Evolutionary conservation across 2,113 vertebrate genomes (phyloP).

Genomic region (Xiphias gladius): DNA sequence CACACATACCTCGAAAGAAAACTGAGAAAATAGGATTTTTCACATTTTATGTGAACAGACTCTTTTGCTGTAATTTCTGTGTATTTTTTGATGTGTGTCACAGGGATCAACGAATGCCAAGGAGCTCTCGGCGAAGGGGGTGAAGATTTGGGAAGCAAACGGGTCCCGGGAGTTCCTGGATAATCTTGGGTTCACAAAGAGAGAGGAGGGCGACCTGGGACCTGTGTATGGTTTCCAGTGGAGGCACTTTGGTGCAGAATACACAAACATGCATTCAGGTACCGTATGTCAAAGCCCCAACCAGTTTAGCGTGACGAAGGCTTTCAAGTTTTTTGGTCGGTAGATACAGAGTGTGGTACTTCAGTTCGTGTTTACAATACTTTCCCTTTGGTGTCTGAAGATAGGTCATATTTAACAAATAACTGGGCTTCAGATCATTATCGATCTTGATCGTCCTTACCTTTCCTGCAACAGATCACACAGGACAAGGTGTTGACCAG

Average conservation of each 20-base stretch:
- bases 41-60: neutral
- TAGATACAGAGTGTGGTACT: too few species aligned
- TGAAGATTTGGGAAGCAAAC: slow-evolving; percentile 98
- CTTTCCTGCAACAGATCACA: slow-evolving; percentile 87
- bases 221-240: slow-evolving; percentile 99
- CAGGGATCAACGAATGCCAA: slow-evolving; percentile 97
- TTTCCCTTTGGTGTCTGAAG: too few species aligned
- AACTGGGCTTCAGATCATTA: neutral
- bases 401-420: neutral
- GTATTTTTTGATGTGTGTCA: neutral
- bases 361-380: too few species aligned
- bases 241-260: slow-evolving; percentile 97
- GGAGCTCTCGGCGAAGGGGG: slow-evolving; percentile 94
- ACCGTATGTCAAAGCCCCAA: neutral
- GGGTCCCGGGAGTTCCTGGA: slow-evolving; percentile 94
- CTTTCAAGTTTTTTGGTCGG: too few species aligned
- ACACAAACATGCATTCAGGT: slow-evolving; percentile 94
- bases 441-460: too few species aligned
- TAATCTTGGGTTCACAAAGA: slow-evolving; percentile 88
- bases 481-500: slow-evolving; percentile 95
- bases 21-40: neutral
- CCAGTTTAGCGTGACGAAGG: neutral
- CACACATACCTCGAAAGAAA: too few species aligned
- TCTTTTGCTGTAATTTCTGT: neutral
- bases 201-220: slow-evolving; percentile 96